phyloP scores from a whole-genome alignment of 2,797 vertebrate species.

The Tenualosa thibaudeaui region DNA sequence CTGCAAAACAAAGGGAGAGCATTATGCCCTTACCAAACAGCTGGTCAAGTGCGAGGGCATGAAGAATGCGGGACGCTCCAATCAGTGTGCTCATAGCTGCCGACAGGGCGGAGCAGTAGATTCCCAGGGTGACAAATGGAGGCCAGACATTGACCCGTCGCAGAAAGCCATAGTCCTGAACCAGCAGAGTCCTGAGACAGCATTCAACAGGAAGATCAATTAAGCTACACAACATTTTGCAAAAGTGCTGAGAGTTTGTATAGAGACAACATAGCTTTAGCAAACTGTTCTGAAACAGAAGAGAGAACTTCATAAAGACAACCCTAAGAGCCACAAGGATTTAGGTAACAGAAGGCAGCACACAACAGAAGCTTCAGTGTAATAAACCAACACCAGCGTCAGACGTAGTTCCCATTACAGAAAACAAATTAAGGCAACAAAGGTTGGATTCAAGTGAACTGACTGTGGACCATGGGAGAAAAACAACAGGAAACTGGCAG shows the following conservation, averaged over 20 bases:
- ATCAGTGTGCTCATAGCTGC: slow-evolving; percentile 91
- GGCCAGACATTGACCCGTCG: slow-evolving; percentile 87
- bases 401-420: too few species aligned
- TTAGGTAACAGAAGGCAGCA: too few species aligned
- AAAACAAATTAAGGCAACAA: too few species aligned
- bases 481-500: too few species aligned
- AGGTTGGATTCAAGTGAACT: too few species aligned
- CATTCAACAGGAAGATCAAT: not conserved
- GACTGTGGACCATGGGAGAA: too few species aligned
- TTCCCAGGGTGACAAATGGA: slow-evolving; percentile 82
- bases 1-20: not conserved
- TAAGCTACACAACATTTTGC: not conserved
- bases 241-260: not conserved
- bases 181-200: slow-evolving; percentile 77
- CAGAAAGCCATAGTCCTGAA: slow-evolving; percentile 87
- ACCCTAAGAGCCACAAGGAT: not conserved
- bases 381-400: too few species aligned
- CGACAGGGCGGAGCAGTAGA: slow-evolving; percentile 85
- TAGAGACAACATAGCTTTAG: not conserved
- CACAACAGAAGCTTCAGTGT: too few species aligned
- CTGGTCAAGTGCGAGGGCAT: slow-evolving; percentile 85
- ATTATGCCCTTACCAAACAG: slow-evolving; percentile 78
- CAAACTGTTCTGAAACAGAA: not conserved
- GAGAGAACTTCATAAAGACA: too few species aligned
- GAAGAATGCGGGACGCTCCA: slow-evolving; percentile 88